A percentile compares a stretch with the other conserved stretches of the same genome.
These are phyloP conservation scores for Antheraea pernyi DNA, from an alignment of 1,140 invertebrate species.

Conservation along the genomic window DNA sequence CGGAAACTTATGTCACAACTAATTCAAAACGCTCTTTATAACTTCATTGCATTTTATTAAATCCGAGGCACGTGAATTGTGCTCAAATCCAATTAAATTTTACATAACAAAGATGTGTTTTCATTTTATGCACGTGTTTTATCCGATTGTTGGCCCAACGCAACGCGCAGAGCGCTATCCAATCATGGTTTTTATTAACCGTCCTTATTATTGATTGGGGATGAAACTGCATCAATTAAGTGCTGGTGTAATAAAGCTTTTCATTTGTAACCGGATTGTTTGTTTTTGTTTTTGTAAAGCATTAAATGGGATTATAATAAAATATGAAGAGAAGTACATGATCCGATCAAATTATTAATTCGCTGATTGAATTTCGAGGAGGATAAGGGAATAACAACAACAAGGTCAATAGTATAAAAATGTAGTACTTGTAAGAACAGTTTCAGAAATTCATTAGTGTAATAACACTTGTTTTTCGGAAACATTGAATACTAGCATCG, in stretches of 20 bases:
- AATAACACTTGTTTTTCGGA: too few species aligned
- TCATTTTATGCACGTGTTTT: slow-evolving; percentile 37
- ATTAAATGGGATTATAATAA: not conserved
- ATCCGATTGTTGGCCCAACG: slow-evolving; percentile 39
- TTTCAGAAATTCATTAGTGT: too few species aligned
- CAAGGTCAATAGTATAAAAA: too few species aligned
- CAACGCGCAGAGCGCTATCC: slow-evolving; percentile 28
- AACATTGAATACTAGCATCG: too few species aligned
- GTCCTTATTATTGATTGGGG: slow-evolving; percentile 50
- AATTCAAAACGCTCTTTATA: not conserved
- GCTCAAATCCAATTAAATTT: not conserved
- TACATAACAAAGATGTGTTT: slow-evolving; percentile 19
- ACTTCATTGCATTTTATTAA: not conserved
- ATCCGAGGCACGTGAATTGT: not conserved
- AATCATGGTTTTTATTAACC: slow-evolving; percentile 58
- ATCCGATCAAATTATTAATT: not conserved
- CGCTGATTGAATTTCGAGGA: not conserved
- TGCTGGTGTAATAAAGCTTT: not conserved
- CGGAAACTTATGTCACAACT: too few species aligned
- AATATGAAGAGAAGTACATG: not conserved
- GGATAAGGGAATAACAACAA: not conserved
- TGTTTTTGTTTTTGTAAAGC: not conserved
- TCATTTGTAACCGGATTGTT: not conserved
- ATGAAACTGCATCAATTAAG: slow-evolving; percentile 1
- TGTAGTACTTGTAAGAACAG: too few species aligned